Percentiles rank a stretch among this genome's conserved stretches.
Conservation (phyloP, 2,888 invertebrate genomes). For the Nephrocerus scutellatus region DNA sequence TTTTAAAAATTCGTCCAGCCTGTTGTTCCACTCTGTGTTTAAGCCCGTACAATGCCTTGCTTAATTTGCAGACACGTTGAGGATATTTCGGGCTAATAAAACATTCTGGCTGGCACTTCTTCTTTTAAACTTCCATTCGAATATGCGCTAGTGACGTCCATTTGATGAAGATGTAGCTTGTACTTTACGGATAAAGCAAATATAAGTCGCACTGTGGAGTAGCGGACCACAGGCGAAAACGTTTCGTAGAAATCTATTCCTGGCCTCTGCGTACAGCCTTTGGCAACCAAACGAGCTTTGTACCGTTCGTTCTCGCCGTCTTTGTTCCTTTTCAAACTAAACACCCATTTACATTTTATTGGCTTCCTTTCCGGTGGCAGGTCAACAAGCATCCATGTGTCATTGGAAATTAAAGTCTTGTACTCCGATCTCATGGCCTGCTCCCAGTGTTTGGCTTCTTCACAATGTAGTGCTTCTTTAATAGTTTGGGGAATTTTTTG, state of each 20-base stretch:
- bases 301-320: slow-evolving; percentile 18
- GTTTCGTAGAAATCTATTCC: slow-evolving; percentile 19
- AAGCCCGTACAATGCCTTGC: no score
- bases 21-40: no score
- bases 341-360: slow-evolving; percentile 21
- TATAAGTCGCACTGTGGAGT: slow-evolving; percentile 17
- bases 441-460: slow-evolving; percentile 17
- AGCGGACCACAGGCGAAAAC: slow-evolving; percentile 21
- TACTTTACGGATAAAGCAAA: slow-evolving; percentile 19
- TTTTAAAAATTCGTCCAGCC: slow-evolving; percentile 9
- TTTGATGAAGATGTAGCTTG: slow-evolving; percentile 19
- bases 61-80: no score
- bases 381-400: slow-evolving; percentile 19
- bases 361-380: slow-evolving; percentile 14
- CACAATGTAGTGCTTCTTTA: slow-evolving; percentile 14
- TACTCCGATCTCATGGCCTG: slow-evolving; percentile 20
- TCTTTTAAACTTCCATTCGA: slow-evolving; percentile 19
- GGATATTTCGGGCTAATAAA: slow-evolving; percentile 8
- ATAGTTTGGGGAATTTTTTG: slow-evolving; percentile 13
- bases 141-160: slow-evolving; percentile 21
- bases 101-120: slow-evolving; percentile 16
- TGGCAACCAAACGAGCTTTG: slow-evolving; percentile 20
- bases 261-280: slow-evolving; percentile 16
- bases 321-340: slow-evolving; percentile 11
- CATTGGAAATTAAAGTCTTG: slow-evolving; percentile 13